Percentiles rank a stretch among this genome's conserved stretches.
phyloP scores from a whole-genome alignment of 2,888 invertebrate genomes.

The Bugula neritina region DNA sequence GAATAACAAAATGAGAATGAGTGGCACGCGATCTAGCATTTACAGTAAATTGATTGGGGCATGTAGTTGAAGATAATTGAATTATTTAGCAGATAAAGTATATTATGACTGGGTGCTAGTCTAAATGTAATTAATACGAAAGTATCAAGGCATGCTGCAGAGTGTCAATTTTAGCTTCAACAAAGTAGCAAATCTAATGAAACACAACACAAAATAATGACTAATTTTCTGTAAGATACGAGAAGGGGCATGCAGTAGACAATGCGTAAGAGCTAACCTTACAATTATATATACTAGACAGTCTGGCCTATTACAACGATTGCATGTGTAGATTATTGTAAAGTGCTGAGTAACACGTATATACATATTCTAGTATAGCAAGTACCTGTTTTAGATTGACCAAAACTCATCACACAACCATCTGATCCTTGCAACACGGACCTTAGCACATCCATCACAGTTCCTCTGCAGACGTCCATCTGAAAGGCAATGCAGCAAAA shows the following conservation, averaged over 20 bases:
- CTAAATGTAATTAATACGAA: not conserved
- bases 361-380: not conserved
- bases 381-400: conserved; percentile 50
- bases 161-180: conserved; percentile 22
- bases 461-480: conserved; percentile 85
- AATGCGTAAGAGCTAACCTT: too few species aligned
- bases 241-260: not conserved
- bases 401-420: conserved; percentile 61
- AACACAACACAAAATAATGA: conserved; percentile 18
- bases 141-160: not conserved
- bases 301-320: too few species aligned
- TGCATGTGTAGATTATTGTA: too few species aligned
- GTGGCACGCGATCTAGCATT: conserved; percentile 20
- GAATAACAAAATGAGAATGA: not conserved
- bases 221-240: not conserved
- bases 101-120: not conserved
- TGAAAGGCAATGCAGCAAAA: too few species aligned
- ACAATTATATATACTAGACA: too few species aligned
- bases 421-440: conserved; percentile 90
- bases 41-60: conserved; percentile 5
- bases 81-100: not conserved
- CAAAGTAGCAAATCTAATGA: conserved; percentile 27
- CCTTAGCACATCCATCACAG: conserved; percentile 86
- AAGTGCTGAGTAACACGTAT: not conserved
- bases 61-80: conserved; percentile 2